Conservation (phyloP, 2,797 vertebrate species). For the Syngnathus rostellatus region DNA sequence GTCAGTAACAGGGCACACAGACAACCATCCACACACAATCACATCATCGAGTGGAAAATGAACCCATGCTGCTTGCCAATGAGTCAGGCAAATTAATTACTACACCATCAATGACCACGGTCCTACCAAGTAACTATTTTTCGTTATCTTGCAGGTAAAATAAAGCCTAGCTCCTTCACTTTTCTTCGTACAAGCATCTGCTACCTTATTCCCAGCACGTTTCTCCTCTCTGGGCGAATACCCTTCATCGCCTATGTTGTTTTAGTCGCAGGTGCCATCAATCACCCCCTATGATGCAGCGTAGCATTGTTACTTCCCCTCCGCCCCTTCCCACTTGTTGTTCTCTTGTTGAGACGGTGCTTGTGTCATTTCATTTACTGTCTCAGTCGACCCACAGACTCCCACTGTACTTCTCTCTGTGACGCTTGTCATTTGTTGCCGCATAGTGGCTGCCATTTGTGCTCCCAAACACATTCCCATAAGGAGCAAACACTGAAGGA, state of each 20-base stretch:
- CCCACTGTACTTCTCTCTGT: constrained; percentile 31
- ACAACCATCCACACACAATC: too few species aligned
- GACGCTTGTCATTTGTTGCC: constrained; percentile 38
- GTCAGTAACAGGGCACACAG: too few species aligned
- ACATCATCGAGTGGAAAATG: too few species aligned
- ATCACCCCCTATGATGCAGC: constrained; percentile 46
- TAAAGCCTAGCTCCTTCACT: constrained; percentile 16
- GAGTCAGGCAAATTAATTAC: too few species aligned
- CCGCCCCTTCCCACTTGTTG: not conserved
- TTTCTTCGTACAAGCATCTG: constrained; percentile 37
- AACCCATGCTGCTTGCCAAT: too few species aligned
- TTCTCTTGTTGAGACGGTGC: constrained; percentile 28
- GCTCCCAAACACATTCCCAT: constrained; percentile 11
- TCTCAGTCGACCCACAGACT: constrained; percentile 37
- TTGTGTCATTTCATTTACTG: constrained; percentile 40
- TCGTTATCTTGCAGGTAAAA: constrained; percentile 33
- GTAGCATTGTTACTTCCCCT: constrained; percentile 34
- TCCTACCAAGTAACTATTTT: constrained; percentile 65
- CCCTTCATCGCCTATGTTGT: constrained; percentile 55
- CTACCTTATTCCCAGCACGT: constrained; percentile 55
- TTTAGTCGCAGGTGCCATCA: constrained; percentile 49
- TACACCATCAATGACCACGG: constrained; percentile 5
- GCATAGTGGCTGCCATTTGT: constrained; percentile 31
- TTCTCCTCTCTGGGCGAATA: constrained; percentile 27
- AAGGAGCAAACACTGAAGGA: constrained; percentile 24